Conservation (phyloP, 2,888 invertebrate genomes). For the Cryptocheilus praepositus region DNA sequence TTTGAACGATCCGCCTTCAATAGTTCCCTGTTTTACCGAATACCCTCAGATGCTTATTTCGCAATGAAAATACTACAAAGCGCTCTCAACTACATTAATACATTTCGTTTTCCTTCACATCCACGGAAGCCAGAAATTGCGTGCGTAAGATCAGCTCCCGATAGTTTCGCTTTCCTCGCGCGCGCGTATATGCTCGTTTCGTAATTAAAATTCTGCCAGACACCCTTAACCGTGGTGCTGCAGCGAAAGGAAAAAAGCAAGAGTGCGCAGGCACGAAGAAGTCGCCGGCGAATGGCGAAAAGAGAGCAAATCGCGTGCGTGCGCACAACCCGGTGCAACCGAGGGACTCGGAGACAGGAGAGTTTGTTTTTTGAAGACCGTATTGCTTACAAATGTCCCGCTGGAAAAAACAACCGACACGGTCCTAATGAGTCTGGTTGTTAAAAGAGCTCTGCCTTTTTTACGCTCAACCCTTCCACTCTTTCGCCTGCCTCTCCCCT, state of each 20-base stretch:
- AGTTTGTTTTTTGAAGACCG: conserved; percentile 69
- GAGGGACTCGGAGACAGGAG: conserved; percentile 53
- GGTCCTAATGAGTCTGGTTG: conserved; percentile 74
- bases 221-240: conserved; percentile 56
- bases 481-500: neutral
- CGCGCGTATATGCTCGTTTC: conserved; percentile 20
- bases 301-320: conserved; percentile 42
- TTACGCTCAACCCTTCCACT: conserved; percentile 36
- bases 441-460: conserved; percentile 69
- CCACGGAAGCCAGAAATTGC: too few relatives aligned
- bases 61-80: too few relatives aligned
- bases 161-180: neutral
- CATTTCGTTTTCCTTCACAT: too few relatives aligned
- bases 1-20: too few relatives aligned
- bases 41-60: too few relatives aligned
- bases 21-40: too few relatives aligned
- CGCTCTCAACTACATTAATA: too few relatives aligned
- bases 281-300: conserved; percentile 44
- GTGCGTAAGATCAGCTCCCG: too few relatives aligned
- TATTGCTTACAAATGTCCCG: conserved; percentile 75
- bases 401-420: conserved; percentile 69
- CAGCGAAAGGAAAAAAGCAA: conserved; percentile 28
- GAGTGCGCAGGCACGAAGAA: conserved; percentile 12
- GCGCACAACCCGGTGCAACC: conserved; percentile 28
- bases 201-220: conserved; percentile 63